Evolutionary conservation across 2,113 vertebrate genomes (phyloP).

Genomic region (Myrmecobius fasciatus): DNA sequence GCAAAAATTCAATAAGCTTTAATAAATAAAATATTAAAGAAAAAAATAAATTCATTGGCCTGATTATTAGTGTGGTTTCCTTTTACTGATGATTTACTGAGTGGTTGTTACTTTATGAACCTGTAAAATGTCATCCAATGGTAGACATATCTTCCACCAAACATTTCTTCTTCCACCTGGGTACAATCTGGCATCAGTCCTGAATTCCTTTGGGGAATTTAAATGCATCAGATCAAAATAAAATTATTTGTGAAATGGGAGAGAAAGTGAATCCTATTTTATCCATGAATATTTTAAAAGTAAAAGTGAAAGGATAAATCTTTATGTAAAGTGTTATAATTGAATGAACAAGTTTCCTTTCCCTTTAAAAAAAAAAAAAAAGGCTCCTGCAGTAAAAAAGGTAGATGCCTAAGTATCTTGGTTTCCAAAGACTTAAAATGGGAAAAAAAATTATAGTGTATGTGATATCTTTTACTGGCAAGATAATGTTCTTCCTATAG

Average conservation of each 20-base stretch:
- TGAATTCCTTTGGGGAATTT: slow-evolving; percentile 37
- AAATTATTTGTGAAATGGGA: slow-evolving; percentile 33
- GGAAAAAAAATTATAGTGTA: slow-evolving; percentile 22
- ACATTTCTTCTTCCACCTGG: background rate
- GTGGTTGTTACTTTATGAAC: slow-evolving; percentile 24
- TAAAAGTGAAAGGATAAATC: slow-evolving; percentile 21
- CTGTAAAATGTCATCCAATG: background rate
- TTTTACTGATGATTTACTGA: slow-evolving; percentile 46
- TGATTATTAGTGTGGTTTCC: slow-evolving; percentile 26
- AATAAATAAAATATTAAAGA: slow-evolving; percentile 28
- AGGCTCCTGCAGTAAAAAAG: slow-evolving; percentile 31
- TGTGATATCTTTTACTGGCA: slow-evolving; percentile 40
- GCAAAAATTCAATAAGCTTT: slow-evolving; percentile 22
- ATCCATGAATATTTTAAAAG: slow-evolving; percentile 24
- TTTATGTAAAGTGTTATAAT: slow-evolving; percentile 35
- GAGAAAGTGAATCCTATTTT: slow-evolving; percentile 25
- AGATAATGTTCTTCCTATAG: slow-evolving; percentile 27
- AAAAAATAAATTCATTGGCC: slow-evolving; percentile 18
- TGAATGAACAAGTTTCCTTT: slow-evolving; percentile 7
- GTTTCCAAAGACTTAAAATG: slow-evolving; percentile 1
- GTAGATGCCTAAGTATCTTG: background rate
- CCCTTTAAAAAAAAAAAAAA: slow-evolving; percentile 39
- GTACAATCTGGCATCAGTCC: slow-evolving; percentile 23
- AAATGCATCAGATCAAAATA: slow-evolving; percentile 1
- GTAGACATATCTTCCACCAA: background rate